Conservation (phyloP, 2,888 invertebrate species). For the Archips crataeganus region DNA sequence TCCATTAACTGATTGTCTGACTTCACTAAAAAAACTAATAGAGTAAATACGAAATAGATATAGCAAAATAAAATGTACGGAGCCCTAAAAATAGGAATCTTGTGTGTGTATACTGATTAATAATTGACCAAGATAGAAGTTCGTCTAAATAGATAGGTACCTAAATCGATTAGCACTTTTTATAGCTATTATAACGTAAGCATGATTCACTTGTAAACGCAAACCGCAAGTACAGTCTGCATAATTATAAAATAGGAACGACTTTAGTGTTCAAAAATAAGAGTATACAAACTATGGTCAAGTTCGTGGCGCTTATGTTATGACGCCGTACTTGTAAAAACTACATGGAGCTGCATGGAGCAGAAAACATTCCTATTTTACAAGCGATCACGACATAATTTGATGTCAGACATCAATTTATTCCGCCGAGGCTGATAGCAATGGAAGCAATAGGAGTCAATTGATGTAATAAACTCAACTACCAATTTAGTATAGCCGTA, state of each 20-base stretch:
- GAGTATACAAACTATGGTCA: not conserved
- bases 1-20: too few species aligned
- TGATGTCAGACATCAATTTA: conserved; percentile 43
- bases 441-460: conserved; percentile 57
- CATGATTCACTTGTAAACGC: not conserved
- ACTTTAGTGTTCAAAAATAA: too few species aligned
- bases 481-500: conserved; percentile 49
- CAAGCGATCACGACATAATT: conserved; percentile 10
- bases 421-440: conserved; percentile 19
- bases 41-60: too few species aligned
- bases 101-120: not conserved
- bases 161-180: conserved; percentile 3
- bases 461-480: conserved; percentile 66
- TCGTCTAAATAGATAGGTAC: not conserved
- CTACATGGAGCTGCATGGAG: not conserved
- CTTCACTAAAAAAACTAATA: too few species aligned
- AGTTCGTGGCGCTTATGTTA: not conserved
- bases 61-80: not conserved
- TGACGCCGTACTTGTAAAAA: not conserved
- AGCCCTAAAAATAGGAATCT: not conserved
- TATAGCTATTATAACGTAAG: not conserved
- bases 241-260: not conserved
- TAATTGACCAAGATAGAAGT: not conserved
- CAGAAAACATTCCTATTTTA: conserved; percentile 4
- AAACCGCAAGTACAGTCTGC: not conserved